Percentiles rank a stretch among this genome's conserved stretches.
phyloP scores from a whole-genome alignment of 2,113 vertebrate genomes.

The Pitta sordida region DNA sequence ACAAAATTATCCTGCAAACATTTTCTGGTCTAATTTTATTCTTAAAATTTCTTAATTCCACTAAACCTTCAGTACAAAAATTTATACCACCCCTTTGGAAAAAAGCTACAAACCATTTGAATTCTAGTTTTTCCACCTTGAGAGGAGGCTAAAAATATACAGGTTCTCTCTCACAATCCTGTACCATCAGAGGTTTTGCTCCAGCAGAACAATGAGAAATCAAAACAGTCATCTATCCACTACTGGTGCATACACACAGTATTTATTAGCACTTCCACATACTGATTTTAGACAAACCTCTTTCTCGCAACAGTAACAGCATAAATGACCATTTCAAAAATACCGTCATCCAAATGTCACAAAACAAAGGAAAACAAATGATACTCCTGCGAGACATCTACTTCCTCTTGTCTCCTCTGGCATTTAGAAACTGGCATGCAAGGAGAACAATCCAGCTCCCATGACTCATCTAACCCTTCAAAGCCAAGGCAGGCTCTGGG shows the following conservation, averaged over 20 bases:
- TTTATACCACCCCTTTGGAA: not conserved
- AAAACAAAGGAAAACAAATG: slow-evolving; percentile 1
- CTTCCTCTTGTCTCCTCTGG: not conserved
- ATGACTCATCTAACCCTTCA: not conserved
- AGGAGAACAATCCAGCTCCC: not conserved
- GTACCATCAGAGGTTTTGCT: not conserved
- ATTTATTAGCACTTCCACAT: slow-evolving; percentile 13
- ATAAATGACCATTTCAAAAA: slow-evolving; percentile 31
- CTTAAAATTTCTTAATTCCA: not conserved
- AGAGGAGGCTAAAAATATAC: not conserved
- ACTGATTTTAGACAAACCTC: slow-evolving; percentile 18
- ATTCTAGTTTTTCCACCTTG: not conserved
- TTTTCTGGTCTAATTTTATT: not conserved
- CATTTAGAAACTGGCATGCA: not conserved
- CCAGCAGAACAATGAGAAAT: slow-evolving; percentile 18
- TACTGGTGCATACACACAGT: not conserved
- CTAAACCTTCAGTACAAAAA: not conserved
- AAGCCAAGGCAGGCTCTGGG: not conserved
- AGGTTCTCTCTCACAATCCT: not conserved
- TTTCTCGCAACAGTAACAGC: not conserved
- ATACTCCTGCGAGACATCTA: not conserved
- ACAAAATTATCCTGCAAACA: not conserved
- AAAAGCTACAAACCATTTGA: not conserved
- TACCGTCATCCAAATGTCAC: slow-evolving; percentile 11
- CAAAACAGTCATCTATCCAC: not conserved